Conservation (phyloP, 2,888 invertebrate genomes). For the Drosophila mulleri region DNA sequence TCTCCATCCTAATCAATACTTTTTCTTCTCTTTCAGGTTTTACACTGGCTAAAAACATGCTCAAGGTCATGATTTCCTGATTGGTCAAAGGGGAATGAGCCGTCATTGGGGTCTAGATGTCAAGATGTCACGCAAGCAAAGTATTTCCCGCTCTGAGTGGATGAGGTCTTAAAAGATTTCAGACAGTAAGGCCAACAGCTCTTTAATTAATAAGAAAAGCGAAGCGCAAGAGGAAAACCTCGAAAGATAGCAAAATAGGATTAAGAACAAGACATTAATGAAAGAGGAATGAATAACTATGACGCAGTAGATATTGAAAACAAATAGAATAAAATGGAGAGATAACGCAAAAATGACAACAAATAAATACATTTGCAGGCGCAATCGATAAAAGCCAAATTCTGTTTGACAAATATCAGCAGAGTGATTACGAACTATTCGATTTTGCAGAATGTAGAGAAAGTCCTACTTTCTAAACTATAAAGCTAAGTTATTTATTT, state of each 20-base stretch:
- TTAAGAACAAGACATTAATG: conserved; percentile 17
- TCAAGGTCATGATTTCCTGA: conserved; percentile 78
- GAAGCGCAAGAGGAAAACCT: conserved; percentile 16
- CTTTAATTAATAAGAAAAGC: conserved; percentile 46
- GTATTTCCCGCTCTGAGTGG: conserved; percentile 2
- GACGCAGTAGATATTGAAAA: not conserved
- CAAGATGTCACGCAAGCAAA: conserved; percentile 42
- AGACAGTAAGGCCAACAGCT: conserved; percentile 26
- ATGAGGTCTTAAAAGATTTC: conserved; percentile 26
- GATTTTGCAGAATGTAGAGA: no score
- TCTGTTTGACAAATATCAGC: not conserved
- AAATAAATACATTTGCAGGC: not conserved
- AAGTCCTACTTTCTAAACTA: no score
- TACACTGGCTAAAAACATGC: not conserved
- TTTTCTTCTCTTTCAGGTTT: not conserved
- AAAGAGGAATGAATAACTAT: conserved; percentile 17
- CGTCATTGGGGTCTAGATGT: conserved; percentile 12
- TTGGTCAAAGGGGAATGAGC: conserved; percentile 12
- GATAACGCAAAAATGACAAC: not conserved
- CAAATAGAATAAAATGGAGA: not conserved
- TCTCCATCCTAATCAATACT: not conserved
- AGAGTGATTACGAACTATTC: not conserved
- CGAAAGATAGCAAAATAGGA: conserved; percentile 12
- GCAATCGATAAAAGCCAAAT: not conserved
- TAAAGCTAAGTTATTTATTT: no score